These are phyloP conservation scores for Dendrocincla fuliginosa DNA, from an alignment of 2,797 vertebrate genomes.

Conservation along the genomic window DNA sequence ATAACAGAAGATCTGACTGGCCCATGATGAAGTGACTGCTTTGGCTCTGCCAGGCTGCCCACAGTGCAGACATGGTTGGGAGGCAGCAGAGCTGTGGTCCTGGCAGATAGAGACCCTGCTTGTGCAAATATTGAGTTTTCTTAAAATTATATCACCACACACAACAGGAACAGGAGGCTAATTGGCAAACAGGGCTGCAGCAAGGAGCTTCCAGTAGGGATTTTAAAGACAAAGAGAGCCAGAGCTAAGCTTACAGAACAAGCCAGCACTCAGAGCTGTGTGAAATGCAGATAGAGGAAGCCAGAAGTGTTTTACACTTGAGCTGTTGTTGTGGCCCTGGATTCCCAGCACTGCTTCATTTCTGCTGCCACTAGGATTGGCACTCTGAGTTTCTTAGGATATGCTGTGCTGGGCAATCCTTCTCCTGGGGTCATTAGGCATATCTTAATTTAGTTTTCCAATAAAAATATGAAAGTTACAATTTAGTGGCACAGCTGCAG, in stretches of 20 bases:
- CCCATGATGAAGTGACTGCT: accelerated
- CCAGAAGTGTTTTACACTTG: constrained; percentile 34
- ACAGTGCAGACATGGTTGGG: accelerated
- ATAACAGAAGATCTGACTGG: background rate
- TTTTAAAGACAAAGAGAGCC: constrained; percentile 45
- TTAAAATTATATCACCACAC: background rate
- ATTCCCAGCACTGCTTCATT: constrained; percentile 26
- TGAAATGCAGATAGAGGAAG: constrained; percentile 10
- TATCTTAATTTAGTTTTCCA: constrained; percentile 67
- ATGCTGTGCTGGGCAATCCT: constrained; percentile 55
- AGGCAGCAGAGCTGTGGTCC: background rate
- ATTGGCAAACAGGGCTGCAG: background rate
- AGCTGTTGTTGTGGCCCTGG: background rate
- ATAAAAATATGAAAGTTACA: constrained; percentile 67
- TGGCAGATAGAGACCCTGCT: background rate
- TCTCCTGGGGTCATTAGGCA: constrained; percentile 74
- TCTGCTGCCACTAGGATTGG: constrained; percentile 36
- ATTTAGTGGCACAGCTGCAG: constrained; percentile 42
- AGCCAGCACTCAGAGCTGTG: background rate
- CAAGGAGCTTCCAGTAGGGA: background rate
- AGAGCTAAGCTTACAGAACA: constrained; percentile 53
- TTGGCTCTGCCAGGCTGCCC: background rate
- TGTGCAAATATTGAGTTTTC: background rate
- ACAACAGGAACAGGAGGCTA: background rate
- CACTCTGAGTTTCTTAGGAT: constrained; percentile 60